phyloP scores from a whole-genome alignment of 2,797 vertebrate genomes.

The Melanotaenia parkinsoni region DNA sequence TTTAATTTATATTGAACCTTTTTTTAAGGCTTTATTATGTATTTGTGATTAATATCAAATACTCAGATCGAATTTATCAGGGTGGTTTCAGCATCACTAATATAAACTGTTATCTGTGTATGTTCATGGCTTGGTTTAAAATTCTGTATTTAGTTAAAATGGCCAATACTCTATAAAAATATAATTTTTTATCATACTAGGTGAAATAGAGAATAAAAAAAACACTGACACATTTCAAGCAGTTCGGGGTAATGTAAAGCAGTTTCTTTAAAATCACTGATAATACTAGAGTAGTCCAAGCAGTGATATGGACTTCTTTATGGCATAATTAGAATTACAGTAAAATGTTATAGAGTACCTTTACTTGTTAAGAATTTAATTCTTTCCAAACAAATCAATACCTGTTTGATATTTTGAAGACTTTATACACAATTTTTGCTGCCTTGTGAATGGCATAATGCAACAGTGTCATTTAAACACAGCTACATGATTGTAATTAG shows the following conservation, averaged over 20 bases:
- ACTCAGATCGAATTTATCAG: background rate
- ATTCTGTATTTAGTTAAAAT: background rate
- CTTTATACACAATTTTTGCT: too few relatives aligned
- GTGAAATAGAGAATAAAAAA: background rate
- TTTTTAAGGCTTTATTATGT: background rate
- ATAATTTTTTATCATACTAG: background rate
- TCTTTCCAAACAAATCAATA: background rate
- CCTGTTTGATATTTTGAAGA: background rate
- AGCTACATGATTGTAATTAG: too few relatives aligned
- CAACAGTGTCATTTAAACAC: background rate
- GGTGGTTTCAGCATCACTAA: too few relatives aligned
- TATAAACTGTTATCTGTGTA: background rate
- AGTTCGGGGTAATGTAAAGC: background rate
- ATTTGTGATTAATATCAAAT: background rate
- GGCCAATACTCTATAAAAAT: background rate
- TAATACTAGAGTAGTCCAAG: background rate
- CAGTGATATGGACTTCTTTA: background rate
- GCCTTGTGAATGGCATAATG: too few relatives aligned
- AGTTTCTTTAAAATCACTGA: background rate
- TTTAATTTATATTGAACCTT: background rate
- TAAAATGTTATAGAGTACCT: background rate
- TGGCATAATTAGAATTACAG: conserved; percentile 4
- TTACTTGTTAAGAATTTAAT: background rate
- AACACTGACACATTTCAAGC: background rate
- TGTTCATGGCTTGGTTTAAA: background rate